A percentile compares a stretch with the other conserved stretches of the same genome.
phyloP scores from a whole-genome alignment of 2,888 invertebrate genomes.

The Machimus rusticus region DNA sequence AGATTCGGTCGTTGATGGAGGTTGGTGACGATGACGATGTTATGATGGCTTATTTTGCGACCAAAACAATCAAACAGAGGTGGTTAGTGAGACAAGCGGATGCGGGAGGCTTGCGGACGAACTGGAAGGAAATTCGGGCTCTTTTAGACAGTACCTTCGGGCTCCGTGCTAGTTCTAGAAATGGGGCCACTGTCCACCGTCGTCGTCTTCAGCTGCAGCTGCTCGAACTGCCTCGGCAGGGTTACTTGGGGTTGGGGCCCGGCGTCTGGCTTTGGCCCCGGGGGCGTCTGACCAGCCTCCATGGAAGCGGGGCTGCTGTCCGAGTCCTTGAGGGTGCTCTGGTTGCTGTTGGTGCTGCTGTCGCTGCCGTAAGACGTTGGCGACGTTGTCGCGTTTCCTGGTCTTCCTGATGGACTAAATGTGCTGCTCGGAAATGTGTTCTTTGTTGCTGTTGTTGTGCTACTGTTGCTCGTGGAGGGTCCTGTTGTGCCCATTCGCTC shows the following conservation, averaged over 20 bases:
- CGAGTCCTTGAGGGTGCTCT: neutral
- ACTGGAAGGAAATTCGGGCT: neutral
- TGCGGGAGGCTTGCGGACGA: neutral
- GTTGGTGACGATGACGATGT: conserved; percentile 36
- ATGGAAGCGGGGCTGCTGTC: neutral
- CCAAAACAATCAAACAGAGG: neutral
- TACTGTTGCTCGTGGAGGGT: neutral
- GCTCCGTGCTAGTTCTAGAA: neutral
- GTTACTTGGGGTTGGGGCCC: neutral
- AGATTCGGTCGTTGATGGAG: conserved; percentile 17
- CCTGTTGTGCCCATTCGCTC: conserved; percentile 20
- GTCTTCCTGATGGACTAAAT: conserved; percentile 12
- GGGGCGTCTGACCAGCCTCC: neutral
- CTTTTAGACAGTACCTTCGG: conserved; percentile 3
- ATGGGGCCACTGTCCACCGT: neutral
- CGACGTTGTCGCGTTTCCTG: conserved; percentile 3
- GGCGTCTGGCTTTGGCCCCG: neutral
- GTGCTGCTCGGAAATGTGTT: neutral
- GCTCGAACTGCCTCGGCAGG: conserved; percentile 21
- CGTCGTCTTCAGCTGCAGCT: neutral
- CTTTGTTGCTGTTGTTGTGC: neutral
- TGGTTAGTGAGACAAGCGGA: neutral
- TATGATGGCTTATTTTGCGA: conserved; percentile 27
- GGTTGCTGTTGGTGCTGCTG: neutral
- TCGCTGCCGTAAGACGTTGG: neutral